Conservation (phyloP, 2,888 invertebrate species). For the Cosmia pyralina region DNA sequence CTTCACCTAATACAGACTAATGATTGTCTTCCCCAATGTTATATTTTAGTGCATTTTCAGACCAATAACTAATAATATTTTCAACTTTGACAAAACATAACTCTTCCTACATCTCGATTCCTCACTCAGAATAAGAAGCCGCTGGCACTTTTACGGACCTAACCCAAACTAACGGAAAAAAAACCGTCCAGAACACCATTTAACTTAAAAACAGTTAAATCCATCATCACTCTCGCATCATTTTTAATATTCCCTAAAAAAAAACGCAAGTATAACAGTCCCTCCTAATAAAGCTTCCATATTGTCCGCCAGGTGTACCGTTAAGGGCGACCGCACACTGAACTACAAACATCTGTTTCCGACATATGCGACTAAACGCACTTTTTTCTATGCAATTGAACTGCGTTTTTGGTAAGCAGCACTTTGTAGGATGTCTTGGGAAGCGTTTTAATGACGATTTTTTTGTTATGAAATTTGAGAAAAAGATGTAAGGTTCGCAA, state of each 20-base stretch:
- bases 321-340: slow-evolving; percentile 64
- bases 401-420: slow-evolving; percentile 39
- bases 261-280: slow-evolving; percentile 37
- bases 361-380: slow-evolving; percentile 65
- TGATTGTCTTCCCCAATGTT: neutral
- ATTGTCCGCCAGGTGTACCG: slow-evolving; percentile 67
- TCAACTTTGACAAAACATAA: neutral
- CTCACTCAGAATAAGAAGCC: neutral
- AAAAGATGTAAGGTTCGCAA: slow-evolving; percentile 1
- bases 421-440: slow-evolving; percentile 1
- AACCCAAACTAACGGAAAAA: neutral
- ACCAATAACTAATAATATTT: neutral
- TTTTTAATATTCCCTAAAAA: slow-evolving; percentile 16
- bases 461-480: slow-evolving; percentile 13
- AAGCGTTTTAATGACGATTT: slow-evolving; percentile 3
- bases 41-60: neutral
- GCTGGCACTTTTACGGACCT: neutral
- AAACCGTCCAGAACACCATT: neutral
- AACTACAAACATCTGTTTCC: slow-evolving; percentile 70
- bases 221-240: neutral
- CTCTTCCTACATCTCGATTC: neutral
- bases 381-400: slow-evolving; percentile 60
- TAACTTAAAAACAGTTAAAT: neutral
- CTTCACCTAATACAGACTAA: neutral
- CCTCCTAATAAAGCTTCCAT: slow-evolving; percentile 38